Evolutionary conservation across 2,113 vertebrate species (phyloP).

Genomic region (Calyptommatus sinebrachiatus): DNA sequence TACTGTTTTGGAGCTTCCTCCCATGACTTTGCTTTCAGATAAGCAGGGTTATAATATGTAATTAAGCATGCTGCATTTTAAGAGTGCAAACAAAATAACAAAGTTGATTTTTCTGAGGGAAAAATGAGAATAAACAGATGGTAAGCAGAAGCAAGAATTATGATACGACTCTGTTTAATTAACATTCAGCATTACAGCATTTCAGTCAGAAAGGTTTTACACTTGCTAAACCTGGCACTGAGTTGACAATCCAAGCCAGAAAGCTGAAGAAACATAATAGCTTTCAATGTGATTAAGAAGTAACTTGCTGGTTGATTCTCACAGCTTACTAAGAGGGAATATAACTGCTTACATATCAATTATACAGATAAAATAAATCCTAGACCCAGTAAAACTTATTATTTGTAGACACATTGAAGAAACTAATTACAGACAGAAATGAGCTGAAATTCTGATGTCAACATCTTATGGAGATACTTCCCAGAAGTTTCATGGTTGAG

Average conservation of each 20-base stretch:
- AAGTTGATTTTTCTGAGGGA: conserved; percentile 44
- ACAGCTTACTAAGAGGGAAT: neutral
- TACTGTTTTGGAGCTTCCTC: conserved; percentile 43
- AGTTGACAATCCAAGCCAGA: conserved; percentile 23
- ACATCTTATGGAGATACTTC: neutral
- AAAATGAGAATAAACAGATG: conserved; percentile 57
- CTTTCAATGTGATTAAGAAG: neutral
- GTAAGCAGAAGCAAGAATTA: conserved; percentile 52
- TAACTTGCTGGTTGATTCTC: neutral
- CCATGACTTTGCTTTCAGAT: conserved; percentile 59
- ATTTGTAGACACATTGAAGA: neutral
- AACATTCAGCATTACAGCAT: conserved; percentile 45
- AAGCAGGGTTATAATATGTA: conserved; percentile 54
- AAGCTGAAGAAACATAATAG: conserved; percentile 22
- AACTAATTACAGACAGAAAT: neutral
- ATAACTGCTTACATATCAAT: neutral
- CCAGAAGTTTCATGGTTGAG: neutral
- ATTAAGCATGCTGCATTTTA: conserved; percentile 54
- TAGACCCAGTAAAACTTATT: neutral
- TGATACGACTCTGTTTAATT: conserved; percentile 51
- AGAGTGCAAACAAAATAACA: conserved; percentile 52
- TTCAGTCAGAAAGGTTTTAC: conserved; percentile 42
- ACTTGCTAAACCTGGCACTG: conserved; percentile 24
- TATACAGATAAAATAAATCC: neutral
- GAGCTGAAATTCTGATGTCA: neutral